Evolutionary conservation across 2,797 vertebrate genomes (phyloP).

Genomic region (Furcifer pardalis): DNA sequence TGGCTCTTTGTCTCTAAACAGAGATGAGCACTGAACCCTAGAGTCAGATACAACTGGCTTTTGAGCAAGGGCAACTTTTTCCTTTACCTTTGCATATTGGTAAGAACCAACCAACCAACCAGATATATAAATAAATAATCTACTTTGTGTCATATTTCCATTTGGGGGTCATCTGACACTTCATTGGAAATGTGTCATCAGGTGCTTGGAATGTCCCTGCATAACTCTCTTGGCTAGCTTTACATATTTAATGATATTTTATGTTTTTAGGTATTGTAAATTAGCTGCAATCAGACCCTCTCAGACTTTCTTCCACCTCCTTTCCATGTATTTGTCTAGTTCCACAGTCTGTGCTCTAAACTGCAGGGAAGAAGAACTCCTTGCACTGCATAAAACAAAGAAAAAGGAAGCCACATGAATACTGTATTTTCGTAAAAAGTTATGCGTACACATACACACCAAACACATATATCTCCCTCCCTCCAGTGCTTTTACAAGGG

Average conservation of each 20-base stretch:
- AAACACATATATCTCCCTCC: no score
- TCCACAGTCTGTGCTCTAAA: conserved; percentile 72
- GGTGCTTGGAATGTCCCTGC: conserved; percentile 44
- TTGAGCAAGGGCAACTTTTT: no score
- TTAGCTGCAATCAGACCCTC: conserved; percentile 61
- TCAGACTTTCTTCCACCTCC: conserved; percentile 60
- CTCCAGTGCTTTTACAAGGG: conserved; percentile 56
- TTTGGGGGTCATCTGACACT: conserved; percentile 54
- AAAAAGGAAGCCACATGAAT: conserved; percentile 41
- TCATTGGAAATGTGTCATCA: conserved; percentile 34
- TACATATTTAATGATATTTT: conserved; percentile 69
- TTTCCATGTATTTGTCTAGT: conserved; percentile 73
- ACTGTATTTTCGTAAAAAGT: conserved; percentile 51
- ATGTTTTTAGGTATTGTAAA: conserved; percentile 66
- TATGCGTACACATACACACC: conserved; percentile 19
- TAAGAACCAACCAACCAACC: background rate
- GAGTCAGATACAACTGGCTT: no score
- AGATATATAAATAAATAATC: background rate
- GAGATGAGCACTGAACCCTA: no score
- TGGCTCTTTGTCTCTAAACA: no score
- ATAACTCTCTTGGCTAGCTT: conserved; percentile 46
- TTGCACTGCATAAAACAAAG: conserved; percentile 64
- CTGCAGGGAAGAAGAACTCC: conserved; percentile 63
- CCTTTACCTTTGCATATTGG: background rate
- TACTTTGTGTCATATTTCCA: background rate